These are phyloP conservation scores for Gibbula magus DNA, from an alignment of 2,888 invertebrate genomes.

Conservation along the genomic window DNA sequence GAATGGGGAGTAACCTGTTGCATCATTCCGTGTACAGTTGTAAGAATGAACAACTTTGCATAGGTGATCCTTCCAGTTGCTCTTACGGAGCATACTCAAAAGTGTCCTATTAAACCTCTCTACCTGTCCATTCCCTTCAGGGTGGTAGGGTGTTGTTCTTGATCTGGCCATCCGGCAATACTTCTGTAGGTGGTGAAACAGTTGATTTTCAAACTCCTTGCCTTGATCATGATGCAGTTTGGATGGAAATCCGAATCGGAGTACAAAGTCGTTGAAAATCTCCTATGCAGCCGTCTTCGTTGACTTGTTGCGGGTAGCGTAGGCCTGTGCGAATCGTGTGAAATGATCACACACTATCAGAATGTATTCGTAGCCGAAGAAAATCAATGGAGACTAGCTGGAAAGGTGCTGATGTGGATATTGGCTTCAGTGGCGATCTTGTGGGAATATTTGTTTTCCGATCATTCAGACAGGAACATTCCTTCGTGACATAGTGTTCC, in stretches of 20 bases:
- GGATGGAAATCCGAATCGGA: slow-evolving; percentile 40
- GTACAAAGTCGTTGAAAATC: slow-evolving; percentile 41
- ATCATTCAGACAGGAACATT: too few relatives aligned
- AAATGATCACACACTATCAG: slow-evolving; percentile 47
- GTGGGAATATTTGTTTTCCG: too few relatives aligned
- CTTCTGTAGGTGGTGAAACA: slow-evolving; percentile 41
- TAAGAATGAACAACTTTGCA: slow-evolving; percentile 43
- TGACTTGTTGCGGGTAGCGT: slow-evolving; percentile 40
- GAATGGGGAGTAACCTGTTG: slow-evolving; percentile 40
- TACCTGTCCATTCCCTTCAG: slow-evolving; percentile 39
- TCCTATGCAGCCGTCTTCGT: slow-evolving; percentile 38
- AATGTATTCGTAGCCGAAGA: too few relatives aligned
- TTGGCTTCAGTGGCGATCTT: too few relatives aligned
- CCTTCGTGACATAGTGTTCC: too few relatives aligned
- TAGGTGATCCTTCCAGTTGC: slow-evolving; percentile 40
- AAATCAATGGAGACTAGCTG: too few relatives aligned
- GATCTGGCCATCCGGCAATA: slow-evolving; percentile 31
- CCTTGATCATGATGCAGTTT: slow-evolving; percentile 46
- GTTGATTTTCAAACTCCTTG: slow-evolving; percentile 44
- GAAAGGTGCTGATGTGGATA: too few relatives aligned
- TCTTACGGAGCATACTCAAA: slow-evolving; percentile 38
- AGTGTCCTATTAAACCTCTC: slow-evolving; percentile 44
- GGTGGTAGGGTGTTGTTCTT: slow-evolving; percentile 47
- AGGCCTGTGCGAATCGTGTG: slow-evolving; percentile 40
- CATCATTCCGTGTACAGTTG: slow-evolving; percentile 41